phyloP scores from a whole-genome alignment of 2,797 vertebrate species.

The Ciconia nigra region DNA sequence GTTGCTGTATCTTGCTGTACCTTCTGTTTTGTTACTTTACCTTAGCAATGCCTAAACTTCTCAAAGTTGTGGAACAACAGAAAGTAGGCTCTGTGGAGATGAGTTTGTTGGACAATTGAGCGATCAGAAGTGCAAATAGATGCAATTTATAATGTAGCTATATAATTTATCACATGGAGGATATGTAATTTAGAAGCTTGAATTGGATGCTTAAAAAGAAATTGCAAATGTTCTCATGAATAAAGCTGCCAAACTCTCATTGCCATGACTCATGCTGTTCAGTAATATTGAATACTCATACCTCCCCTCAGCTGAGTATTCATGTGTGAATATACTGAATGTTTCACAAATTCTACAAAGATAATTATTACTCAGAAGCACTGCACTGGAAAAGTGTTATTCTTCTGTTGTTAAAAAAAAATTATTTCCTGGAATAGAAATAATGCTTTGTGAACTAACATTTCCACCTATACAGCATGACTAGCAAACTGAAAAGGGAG shows the following conservation, averaged over 20 bases:
- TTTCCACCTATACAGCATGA: not conserved
- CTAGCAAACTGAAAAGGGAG: not conserved
- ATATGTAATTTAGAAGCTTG: slow-evolving; percentile 35
- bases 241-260: slow-evolving; percentile 51
- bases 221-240: slow-evolving; percentile 57
- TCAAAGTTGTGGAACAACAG: not conserved
- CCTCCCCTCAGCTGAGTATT: slow-evolving; percentile 4
- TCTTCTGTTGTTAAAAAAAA: not conserved
- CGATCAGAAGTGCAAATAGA: slow-evolving; percentile 32
- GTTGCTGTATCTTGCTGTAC: not conserved
- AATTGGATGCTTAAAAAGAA: slow-evolving; percentile 34
- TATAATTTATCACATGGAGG: slow-evolving; percentile 31
- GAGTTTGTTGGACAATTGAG: slow-evolving; percentile 13
- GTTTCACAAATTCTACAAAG: slow-evolving; percentile 47
- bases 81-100: not conserved
- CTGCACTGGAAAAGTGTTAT: slow-evolving; percentile 4
- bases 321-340: slow-evolving; percentile 50
- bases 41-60: not conserved
- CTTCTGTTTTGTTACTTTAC: not conserved
- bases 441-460: not conserved
- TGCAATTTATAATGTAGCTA: not conserved
- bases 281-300: slow-evolving; percentile 25
- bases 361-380: slow-evolving; percentile 46
- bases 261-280: slow-evolving; percentile 38
- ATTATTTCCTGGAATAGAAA: not conserved